Percentiles rank a stretch among this genome's conserved stretches.
Conservation (phyloP, 64 coral and sea anemone species). For the Pocillopora damicornis region DNA sequence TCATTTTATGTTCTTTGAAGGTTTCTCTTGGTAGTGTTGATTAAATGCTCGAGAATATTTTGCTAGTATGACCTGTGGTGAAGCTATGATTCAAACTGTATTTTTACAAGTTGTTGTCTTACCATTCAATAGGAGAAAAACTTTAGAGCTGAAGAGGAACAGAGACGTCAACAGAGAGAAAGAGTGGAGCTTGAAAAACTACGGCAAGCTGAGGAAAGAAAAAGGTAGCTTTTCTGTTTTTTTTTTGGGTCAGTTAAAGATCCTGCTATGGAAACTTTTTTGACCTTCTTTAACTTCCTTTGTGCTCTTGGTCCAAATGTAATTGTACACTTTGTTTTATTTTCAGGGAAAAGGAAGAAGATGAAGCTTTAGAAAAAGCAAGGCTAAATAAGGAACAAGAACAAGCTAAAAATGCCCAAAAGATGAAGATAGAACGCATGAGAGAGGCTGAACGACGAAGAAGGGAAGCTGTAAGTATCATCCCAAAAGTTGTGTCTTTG, state of each 20-base stretch:
- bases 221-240: constrained; percentile 36
- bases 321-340: background rate
- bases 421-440: constrained; percentile 66
- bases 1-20: no score
- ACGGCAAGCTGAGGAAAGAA: constrained; percentile 82
- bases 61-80: background rate
- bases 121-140: constrained; percentile 45
- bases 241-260: background rate
- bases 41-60: no score
- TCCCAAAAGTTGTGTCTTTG: background rate
- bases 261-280: background rate
- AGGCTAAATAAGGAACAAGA: constrained; percentile 73
- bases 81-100: background rate
- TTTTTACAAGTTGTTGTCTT: background rate
- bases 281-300: background rate
- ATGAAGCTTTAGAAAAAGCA: constrained; percentile 74
- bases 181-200: constrained; percentile 61
- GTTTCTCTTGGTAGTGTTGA: no score
- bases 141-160: constrained; percentile 66
- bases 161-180: constrained; percentile 57
- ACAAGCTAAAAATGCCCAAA: constrained; percentile 63
- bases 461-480: constrained; percentile 74
- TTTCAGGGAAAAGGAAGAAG: constrained; percentile 81
- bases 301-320: background rate
- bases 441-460: constrained; percentile 72